Base-by-base conservation (phyloP, 2,888 invertebrate genomes). In the Cantharis rufa region DNA sequence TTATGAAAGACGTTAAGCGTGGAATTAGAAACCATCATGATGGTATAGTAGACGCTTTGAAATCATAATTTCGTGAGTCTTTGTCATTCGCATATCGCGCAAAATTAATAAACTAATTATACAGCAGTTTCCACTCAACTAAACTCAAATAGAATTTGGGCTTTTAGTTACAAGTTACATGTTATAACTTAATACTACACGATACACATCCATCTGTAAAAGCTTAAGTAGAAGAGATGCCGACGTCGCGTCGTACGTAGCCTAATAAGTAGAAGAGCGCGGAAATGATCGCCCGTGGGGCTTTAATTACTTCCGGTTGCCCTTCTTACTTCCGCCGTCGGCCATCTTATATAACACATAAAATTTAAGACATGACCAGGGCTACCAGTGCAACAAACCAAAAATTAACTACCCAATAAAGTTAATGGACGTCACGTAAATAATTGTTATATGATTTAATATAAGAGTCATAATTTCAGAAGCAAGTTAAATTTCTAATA, bases 241-340 rank as follows among this genome's bases (percentile, higher is more conserved):
- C 63, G 63, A 63, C 64, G 64, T 24, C 64, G 48, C 48, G 64
- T 66, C 64, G 64, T 66, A 66, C 64, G 64, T 66, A 80, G 82
- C 82, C 83, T 85, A 85, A 85, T 84, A 84, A 84, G 84, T 84
- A 84, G 84, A 84, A 84, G 84, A 84, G 84, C 82, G 82, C 84
- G 86, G 86, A 86, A 86, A 86, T 85, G 84, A 86, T 86, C 84
- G 85, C 85, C 85, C 83, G 83, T 84, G 83, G 85, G 85, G 84
- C 81, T 83, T 84, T 86, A 86, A 86, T 86, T 86, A 84, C 85
- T 85, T 86, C 85, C 85, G 83, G 83, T 80, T 81, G 84, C 82
- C 81, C 79, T 81, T 81, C 81, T 82, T 81, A 73, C 76, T 69
- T 78, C 78, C 78, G 75, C 73, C 74, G 18, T 18, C 18, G 72